Percentiles rank a stretch among this genome's conserved stretches.
Evolutionary conservation across 1,140 invertebrate genomes (phyloP).

Genomic region (Mactra quadrangularis): DNA sequence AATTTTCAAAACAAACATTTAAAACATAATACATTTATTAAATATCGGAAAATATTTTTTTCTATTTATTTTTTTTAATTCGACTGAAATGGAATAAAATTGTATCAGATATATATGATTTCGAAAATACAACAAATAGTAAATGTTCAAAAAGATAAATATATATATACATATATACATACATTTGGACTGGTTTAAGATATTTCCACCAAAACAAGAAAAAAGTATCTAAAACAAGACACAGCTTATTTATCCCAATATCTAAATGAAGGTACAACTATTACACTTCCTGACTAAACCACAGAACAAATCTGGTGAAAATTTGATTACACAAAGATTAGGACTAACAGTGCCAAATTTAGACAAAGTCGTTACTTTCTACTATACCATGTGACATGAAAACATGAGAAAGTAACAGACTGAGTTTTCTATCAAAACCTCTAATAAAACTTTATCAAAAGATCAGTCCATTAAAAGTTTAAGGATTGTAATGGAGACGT

Average conservation of each 20-base stretch:
- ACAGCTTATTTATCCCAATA: no score
- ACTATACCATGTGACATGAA: slow-evolving; percentile 23
- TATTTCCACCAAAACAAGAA: neutral
- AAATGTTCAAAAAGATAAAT: no score
- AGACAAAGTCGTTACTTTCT: slow-evolving; percentile 52
- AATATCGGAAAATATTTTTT: no score
- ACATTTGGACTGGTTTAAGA: neutral
- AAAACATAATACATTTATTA: no score
- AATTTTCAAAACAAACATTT: no score
- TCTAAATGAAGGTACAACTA: no score
- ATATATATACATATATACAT: no score
- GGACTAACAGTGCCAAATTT: slow-evolving; percentile 33
- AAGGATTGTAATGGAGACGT: slow-evolving; percentile 30
- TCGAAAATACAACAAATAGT: no score
- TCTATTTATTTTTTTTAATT: no score
- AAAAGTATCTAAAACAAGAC: slow-evolving; percentile 2
- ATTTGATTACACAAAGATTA: neutral
- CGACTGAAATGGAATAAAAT: no score
- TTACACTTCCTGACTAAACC: neutral
- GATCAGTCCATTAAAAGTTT: slow-evolving; percentile 33
- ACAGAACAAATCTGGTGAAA: neutral
- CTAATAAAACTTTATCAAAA: slow-evolving; percentile 42
- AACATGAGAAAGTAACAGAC: slow-evolving; percentile 52
- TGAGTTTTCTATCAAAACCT: slow-evolving; percentile 11
- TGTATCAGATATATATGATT: no score